Conservation (phyloP, 2,113 vertebrate species). For the Clarias gariepinus region DNA sequence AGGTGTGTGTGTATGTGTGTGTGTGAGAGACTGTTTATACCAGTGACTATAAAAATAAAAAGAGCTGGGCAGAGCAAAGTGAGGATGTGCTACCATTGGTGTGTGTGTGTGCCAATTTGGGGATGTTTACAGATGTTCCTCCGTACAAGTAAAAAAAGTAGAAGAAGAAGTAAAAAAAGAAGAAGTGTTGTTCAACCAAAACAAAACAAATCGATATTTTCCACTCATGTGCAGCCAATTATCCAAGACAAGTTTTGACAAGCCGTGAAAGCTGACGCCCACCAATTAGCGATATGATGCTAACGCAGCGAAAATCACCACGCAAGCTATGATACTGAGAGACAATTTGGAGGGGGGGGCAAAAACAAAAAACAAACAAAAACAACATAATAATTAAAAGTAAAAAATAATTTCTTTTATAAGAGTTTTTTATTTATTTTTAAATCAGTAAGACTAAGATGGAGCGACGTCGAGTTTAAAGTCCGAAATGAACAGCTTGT, state of each 20-base stretch:
- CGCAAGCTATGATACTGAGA: neutral
- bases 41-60: neutral
- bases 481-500: too few relatives aligned
- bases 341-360: neutral
- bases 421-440: too few relatives aligned
- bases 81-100: neutral
- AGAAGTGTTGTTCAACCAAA: neutral
- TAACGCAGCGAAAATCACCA: neutral
- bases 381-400: too few relatives aligned
- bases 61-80: neutral
- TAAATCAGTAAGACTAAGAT: too few relatives aligned
- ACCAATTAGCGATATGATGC: constrained; percentile 26
- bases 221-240: constrained; percentile 32
- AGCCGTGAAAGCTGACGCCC: constrained; percentile 23
- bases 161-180: too few relatives aligned
- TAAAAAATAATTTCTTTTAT: too few relatives aligned
- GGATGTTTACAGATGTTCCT: neutral
- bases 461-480: too few relatives aligned
- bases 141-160: neutral
- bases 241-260: constrained; percentile 30
- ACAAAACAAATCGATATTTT: constrained; percentile 24
- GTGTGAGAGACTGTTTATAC: constrained; percentile 6
- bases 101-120: neutral
- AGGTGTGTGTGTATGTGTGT: neutral
- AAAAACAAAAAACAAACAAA: neutral